A percentile compares a stretch with the other conserved stretches of the same genome.
Conservation (phyloP, 2,113 vertebrate species). For the Grus americana region DNA sequence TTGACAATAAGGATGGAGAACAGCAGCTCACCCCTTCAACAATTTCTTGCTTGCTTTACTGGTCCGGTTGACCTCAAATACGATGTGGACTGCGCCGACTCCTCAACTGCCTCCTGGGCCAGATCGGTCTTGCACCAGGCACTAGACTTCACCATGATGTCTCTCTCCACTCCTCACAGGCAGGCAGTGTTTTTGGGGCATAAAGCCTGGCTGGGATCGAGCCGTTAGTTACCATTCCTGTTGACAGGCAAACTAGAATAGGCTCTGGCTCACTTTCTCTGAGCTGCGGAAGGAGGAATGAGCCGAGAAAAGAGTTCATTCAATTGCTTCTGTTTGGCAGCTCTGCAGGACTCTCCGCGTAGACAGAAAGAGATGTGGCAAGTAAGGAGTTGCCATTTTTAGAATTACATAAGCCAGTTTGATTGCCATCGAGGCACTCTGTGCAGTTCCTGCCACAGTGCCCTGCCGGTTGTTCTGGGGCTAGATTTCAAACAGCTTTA, state of each 20-base stretch:
- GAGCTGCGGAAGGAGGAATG: slow-evolving; percentile 62
- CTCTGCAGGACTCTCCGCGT: slow-evolving; percentile 62
- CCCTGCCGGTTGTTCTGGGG: not conserved
- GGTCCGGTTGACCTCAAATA: not conserved
- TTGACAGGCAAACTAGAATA: slow-evolving; percentile 69
- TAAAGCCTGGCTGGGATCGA: slow-evolving; percentile 35
- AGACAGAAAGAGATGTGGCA: slow-evolving; percentile 60
- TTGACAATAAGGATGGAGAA: not conserved
- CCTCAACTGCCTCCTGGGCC: not conserved
- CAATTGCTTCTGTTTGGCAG: slow-evolving; percentile 66
- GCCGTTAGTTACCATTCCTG: slow-evolving; percentile 52
- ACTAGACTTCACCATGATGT: not conserved
- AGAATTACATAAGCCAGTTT: slow-evolving; percentile 63
- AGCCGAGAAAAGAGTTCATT: slow-evolving; percentile 67
- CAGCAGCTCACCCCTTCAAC: not conserved
- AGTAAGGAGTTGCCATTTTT: slow-evolving; percentile 65
- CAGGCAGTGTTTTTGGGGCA: slow-evolving; percentile 40
- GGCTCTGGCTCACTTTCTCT: slow-evolving; percentile 65
- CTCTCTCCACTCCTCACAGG: slow-evolving; percentile 1
- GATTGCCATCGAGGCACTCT: slow-evolving; percentile 54
- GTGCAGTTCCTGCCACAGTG: slow-evolving; percentile 15
- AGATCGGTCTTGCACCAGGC: not conserved
- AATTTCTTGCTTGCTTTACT: not conserved
- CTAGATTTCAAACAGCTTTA: slow-evolving; percentile 15
- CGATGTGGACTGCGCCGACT: not conserved